Evolutionary conservation across 2,888 invertebrate species (phyloP).

Genomic region (Lycophotia porphyrea): DNA sequence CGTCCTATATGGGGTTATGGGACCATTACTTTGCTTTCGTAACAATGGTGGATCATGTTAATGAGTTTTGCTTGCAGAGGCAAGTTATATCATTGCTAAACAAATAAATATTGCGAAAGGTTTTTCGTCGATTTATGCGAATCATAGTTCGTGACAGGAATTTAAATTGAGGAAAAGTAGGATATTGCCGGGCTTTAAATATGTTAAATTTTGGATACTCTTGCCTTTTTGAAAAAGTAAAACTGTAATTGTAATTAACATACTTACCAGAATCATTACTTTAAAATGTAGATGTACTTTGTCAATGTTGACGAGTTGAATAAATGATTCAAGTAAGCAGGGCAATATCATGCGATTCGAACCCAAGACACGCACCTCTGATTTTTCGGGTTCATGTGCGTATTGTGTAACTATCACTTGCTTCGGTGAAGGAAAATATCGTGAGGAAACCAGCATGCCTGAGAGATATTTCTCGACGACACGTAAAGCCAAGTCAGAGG

Average conservation of each 20-base stretch:
- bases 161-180: slow-evolving; percentile 24
- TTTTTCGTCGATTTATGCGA: slow-evolving; percentile 37
- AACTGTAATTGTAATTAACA: not conserved
- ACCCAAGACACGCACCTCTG: too few relatives aligned
- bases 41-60: slow-evolving; percentile 64
- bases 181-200: not conserved
- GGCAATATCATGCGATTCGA: not conserved
- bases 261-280: slow-evolving; percentile 7
- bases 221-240: not conserved
- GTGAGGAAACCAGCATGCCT: too few relatives aligned
- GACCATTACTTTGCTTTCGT: slow-evolving; percentile 51
- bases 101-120: slow-evolving; percentile 48
- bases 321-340: not conserved
- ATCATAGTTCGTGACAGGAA: slow-evolving; percentile 22
- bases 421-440: too few relatives aligned
- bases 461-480: too few relatives aligned
- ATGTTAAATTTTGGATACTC: not conserved
- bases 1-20: slow-evolving; percentile 57
- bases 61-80: slow-evolving; percentile 49
- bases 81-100: slow-evolving; percentile 51
- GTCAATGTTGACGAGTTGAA: not conserved
- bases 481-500: too few relatives aligned
- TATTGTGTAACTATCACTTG: too few relatives aligned
- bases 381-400: too few relatives aligned
- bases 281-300: not conserved